Conservation (phyloP, 2,113 vertebrate genomes). For the Boleophthalmus pectinirostris region DNA sequence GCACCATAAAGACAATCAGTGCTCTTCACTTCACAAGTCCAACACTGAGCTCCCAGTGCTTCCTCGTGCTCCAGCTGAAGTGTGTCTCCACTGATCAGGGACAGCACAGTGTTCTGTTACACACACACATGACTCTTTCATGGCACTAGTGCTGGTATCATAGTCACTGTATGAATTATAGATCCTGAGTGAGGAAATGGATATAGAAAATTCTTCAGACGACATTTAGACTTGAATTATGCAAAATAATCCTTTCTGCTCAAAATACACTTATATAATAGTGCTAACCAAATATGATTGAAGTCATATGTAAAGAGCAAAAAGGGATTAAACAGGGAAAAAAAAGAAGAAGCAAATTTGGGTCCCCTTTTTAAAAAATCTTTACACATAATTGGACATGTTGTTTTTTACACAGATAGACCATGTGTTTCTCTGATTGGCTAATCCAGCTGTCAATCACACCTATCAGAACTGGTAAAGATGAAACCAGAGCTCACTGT, state of each 20-base stretch:
- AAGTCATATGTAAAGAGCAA: constrained; percentile 39
- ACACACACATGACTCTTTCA: constrained; percentile 59
- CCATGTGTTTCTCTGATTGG: too few species aligned
- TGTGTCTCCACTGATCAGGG: constrained; percentile 35
- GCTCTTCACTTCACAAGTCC: neutral
- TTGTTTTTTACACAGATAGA: too few species aligned
- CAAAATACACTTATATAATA: constrained; percentile 58
- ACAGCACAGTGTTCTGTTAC: constrained; percentile 24
- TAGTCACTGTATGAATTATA: constrained; percentile 59
- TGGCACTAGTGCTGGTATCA: constrained; percentile 44
- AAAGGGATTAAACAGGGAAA: too few species aligned
- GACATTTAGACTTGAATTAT: constrained; percentile 57
- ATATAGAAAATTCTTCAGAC: constrained; percentile 60
- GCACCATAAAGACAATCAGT: neutral
- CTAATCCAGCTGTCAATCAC: too few species aligned
- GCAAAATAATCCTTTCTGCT: constrained; percentile 56
- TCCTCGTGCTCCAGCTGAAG: too few species aligned
- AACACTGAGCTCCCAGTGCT: neutral
- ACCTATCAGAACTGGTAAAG: too few species aligned
- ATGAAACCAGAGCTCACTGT: too few species aligned
- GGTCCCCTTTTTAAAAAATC: too few species aligned
- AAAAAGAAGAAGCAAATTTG: too few species aligned
- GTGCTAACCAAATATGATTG: constrained; percentile 42
- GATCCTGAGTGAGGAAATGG: constrained; percentile 29
- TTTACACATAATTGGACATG: too few species aligned